Evolutionary conservation across 2,888 invertebrate genomes (phyloP), one percentile per base, ranked within the genome.

Genomic region (Lepetodrilus schrolli): DNA sequence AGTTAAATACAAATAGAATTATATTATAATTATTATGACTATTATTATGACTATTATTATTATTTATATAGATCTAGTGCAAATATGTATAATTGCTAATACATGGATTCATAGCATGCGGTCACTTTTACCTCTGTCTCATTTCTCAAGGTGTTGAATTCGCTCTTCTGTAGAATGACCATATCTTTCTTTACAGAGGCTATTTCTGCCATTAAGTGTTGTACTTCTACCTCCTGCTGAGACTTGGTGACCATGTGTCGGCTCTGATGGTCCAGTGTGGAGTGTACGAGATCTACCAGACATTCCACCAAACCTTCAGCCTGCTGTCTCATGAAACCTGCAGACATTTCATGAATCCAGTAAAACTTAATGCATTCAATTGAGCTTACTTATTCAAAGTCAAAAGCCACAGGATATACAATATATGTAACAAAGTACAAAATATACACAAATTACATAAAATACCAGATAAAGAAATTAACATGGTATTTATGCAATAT

Each of bases 111-210:
- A n/a, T n/a, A n/a, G n/a, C n/a, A 2, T 5, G 4, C 4, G 17
- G 48, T 1, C 5, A 4, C 48, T n/a, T 77, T 74, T 80, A 89
- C 88, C 82, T 90, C 90, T 77, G 89, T 90, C 72, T 90, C 90
- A 83, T 88, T 88, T 72, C 88, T 83, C 21, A 90, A 81, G 71
- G 85, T 82, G 4, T 89, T 88, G 75, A 90, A 90, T 80, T 90
- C 90, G 81, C 89, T 89, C 75, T 89, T 90, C 76, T 90, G 90
- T n/a, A 90, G 73, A 37, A 90, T 89, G 5, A 90, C 86, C 90
- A 90, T 90, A 78, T 90, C 90, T 74, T 90, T 90, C 76, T 86
- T 87, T 4, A 90, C 84, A 1, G 88, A 79, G 5, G 81, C 81
- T 17, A 90, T 87, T 58, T 90, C 87, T 1, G 90, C 79, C 82